Conservation (phyloP, 2,888 invertebrate species). For the Hypselothyrea guttata region DNA sequence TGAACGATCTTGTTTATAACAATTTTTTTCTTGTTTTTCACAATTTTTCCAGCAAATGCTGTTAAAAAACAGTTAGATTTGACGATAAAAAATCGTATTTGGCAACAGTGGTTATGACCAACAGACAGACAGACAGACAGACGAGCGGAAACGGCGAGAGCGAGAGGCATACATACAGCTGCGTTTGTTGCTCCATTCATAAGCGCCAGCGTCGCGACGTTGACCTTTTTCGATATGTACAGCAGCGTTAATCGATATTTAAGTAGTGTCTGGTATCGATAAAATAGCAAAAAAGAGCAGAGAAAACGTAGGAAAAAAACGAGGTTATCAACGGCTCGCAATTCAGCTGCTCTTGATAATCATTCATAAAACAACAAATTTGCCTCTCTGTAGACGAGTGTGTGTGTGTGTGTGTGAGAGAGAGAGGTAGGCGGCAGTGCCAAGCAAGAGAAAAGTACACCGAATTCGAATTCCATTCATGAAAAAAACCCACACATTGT, state of each 20-base stretch:
- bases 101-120: too few relatives aligned
- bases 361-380: slow-evolving; percentile 70
- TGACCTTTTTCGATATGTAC: slow-evolving; percentile 67
- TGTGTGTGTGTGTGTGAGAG: slow-evolving; percentile 12
- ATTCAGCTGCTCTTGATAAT: slow-evolving; percentile 61
- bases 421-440: slow-evolving; percentile 52
- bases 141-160: too few relatives aligned
- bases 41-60: too few relatives aligned
- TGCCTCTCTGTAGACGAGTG: slow-evolving; percentile 8
- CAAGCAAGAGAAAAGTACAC: slow-evolving; percentile 72
- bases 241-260: slow-evolving; percentile 54
- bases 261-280: slow-evolving; percentile 38
- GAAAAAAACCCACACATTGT: slow-evolving; percentile 75
- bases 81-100: too few relatives aligned
- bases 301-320: slow-evolving; percentile 23
- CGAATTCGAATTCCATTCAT: slow-evolving; percentile 78
- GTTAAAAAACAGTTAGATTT: too few relatives aligned
- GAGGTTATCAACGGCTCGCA: slow-evolving; percentile 51
- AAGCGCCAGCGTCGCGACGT: slow-evolving; percentile 23
- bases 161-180: slow-evolving; percentile 19
- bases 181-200: slow-evolving; percentile 51
- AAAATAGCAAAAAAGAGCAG: slow-evolving; percentile 10
- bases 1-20: too few relatives aligned
- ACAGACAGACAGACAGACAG: slow-evolving; percentile 5
- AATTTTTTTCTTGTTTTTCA: too few relatives aligned